A percentile compares a stretch with the other conserved stretches of the same genome.
Evolutionary conservation across 2,797 vertebrate species (phyloP).

Genomic region (Sitta carolinensis): DNA sequence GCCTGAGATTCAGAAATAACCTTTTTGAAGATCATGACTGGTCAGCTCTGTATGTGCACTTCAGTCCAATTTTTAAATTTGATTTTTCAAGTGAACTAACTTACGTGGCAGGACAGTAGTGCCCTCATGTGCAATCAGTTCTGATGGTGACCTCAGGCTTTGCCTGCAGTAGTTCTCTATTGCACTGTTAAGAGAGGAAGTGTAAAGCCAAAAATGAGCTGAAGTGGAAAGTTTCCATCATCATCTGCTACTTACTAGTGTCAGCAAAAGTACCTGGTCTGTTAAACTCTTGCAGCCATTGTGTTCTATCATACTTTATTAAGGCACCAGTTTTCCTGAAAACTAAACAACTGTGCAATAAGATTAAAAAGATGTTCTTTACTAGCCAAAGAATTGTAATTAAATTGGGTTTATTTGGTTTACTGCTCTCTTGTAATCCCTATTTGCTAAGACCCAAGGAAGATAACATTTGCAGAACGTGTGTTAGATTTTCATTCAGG

Average conservation of each 20-base stretch:
- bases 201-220: background rate
- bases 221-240: background rate
- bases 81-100: background rate
- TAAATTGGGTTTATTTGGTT: background rate
- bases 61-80: background rate
- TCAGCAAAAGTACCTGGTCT: background rate
- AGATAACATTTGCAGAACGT: background rate
- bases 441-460: background rate
- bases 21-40: background rate
- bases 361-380: background rate
- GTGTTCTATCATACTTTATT: background rate
- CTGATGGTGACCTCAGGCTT: background rate
- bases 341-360: background rate
- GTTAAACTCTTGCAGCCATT: background rate
- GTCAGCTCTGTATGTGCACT: background rate
- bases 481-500: background rate
- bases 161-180: background rate
- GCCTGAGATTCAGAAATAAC: background rate
- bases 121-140: rapidly evolving
- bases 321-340: background rate
- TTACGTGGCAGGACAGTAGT: background rate
- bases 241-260: background rate
- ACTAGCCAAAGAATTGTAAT: background rate
- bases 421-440: background rate
- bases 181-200: background rate